phyloP scores from a whole-genome alignment of 2,888 invertebrate genomes.

The Parthenolecanium corni region DNA sequence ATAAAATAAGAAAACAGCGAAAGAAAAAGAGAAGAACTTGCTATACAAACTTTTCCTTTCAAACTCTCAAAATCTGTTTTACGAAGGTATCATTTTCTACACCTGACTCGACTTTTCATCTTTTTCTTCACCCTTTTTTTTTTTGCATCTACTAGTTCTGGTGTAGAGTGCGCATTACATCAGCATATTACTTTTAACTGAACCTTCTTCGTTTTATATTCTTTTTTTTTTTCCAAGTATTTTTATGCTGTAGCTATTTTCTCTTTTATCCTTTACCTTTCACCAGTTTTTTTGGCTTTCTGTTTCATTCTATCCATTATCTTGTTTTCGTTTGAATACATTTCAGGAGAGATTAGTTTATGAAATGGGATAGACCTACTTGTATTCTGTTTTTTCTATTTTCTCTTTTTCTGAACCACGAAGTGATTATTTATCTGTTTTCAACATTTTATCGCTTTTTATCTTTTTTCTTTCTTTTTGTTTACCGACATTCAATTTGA shows the following conservation, averaged over 20 bases:
- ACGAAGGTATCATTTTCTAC: slow-evolving; percentile 24
- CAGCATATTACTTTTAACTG: slow-evolving; percentile 26
- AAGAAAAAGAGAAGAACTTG: slow-evolving; percentile 1
- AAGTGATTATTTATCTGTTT: too few species aligned
- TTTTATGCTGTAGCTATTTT: slow-evolving; percentile 15
- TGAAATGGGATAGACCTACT: too few species aligned
- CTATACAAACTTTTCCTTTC: slow-evolving; percentile 26
- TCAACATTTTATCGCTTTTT: too few species aligned
- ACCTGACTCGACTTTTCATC: slow-evolving; percentile 26
- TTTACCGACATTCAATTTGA: too few species aligned
- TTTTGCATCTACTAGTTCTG: neutral
- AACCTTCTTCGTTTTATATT: slow-evolving; percentile 26
- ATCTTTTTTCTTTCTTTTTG: too few species aligned
- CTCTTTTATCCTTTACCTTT: slow-evolving; percentile 6
- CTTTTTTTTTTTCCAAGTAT: slow-evolving; percentile 22
- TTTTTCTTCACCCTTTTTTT: neutral
- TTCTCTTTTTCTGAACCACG: too few species aligned
- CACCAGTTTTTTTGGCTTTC: slow-evolving; percentile 6
- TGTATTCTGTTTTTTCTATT: too few species aligned
- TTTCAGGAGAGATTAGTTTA: neutral
- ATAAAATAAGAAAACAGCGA: neutral
- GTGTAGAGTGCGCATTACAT: slow-evolving; percentile 24
- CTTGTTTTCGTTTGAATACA: slow-evolving; percentile 5
- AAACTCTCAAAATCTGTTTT: slow-evolving; percentile 20
- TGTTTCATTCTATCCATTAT: slow-evolving; percentile 24